Percentiles rank a stretch among this genome's conserved stretches.
These are phyloP conservation scores for Macrosiphum euphorbiae DNA, from an alignment of 2,888 invertebrate species.

Conservation along the genomic window DNA sequence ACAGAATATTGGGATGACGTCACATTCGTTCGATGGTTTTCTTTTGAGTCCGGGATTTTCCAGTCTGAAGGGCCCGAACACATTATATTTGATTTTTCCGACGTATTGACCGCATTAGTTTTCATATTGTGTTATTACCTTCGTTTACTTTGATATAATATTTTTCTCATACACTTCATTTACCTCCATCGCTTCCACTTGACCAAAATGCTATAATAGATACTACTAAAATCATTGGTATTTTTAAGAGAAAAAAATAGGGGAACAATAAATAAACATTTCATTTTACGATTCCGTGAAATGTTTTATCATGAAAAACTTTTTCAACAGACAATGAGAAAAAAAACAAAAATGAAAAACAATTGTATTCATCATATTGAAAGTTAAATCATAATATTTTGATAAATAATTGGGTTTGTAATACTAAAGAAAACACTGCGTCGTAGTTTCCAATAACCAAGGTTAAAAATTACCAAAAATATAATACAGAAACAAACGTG, in stretches of 20 bases:
- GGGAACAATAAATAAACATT: conserved; percentile 9
- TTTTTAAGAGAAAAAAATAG: not conserved
- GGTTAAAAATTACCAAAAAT: not conserved
- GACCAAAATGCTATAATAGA: conserved; percentile 21
- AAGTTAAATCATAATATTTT: conserved; percentile 17
- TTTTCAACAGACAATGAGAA: not conserved
- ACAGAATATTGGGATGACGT: not conserved
- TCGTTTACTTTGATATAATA: not conserved
- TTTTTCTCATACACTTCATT: conserved; percentile 21
- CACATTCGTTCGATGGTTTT: not conserved
- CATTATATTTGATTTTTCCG: conserved; percentile 7
- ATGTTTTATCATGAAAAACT: conserved; percentile 8
- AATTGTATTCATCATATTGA: not conserved
- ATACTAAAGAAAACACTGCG: not conserved
- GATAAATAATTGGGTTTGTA: not conserved
- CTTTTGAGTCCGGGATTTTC: not conserved
- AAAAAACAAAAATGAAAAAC: not conserved
- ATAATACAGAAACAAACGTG: not conserved
- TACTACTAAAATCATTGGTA: not conserved
- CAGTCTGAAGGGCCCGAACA: not conserved
- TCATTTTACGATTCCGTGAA: not conserved
- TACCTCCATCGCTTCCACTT: not conserved
- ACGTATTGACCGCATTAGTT: not conserved
- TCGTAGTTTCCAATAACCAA: not conserved
- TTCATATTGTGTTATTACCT: conserved; percentile 16